phyloP scores from a whole-genome alignment of 2,113 vertebrate genomes.

The human region GRCh38 chr11:84007501-84008000 shows the following conservation, averaged over 20 bases:
- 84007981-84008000: background rate
- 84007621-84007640: background rate
- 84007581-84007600: background rate
- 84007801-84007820: background rate
- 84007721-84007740: background rate
- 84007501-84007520: slow-evolving; percentile 2
- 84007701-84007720: background rate
- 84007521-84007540: slow-evolving; percentile 7
- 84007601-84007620: background rate
- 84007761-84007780: background rate
- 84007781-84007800: background rate
- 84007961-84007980: background rate
- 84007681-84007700: background rate
- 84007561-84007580: background rate
- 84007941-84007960: background rate
- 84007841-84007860: background rate
- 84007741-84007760: background rate
- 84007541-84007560: background rate
- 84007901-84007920: background rate
- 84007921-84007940: background rate
- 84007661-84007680: background rate
- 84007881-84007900: background rate
- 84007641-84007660: background rate
- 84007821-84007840: background rate
- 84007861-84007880: slow-evolving; percentile 24